phyloP scores from a whole-genome alignment of 1,140 invertebrate species.

The Drosophila biarmipes region DNA sequence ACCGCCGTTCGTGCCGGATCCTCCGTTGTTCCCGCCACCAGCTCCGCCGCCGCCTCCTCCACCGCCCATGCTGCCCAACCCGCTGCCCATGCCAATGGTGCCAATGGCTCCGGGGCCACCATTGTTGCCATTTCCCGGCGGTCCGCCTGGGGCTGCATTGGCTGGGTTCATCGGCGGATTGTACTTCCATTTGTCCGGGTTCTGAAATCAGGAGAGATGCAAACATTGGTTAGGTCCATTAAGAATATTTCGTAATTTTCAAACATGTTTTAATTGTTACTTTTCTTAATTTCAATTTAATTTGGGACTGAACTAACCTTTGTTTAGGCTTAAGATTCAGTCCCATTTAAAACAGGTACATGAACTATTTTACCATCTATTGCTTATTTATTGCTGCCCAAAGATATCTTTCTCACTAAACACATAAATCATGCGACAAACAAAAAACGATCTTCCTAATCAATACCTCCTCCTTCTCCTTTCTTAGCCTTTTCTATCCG shows the following conservation, averaged over 20 bases:
- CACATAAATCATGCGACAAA: background rate
- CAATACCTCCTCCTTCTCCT: background rate
- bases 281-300: too few species aligned
- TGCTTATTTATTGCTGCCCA: too few species aligned
- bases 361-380: too few species aligned
- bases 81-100: conserved; percentile 77
- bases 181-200: conserved; percentile 89
- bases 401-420: too few species aligned
- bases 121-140: conserved; percentile 67
- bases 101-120: conserved; percentile 76
- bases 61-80: conserved; percentile 61
- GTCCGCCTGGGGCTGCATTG: conserved; percentile 76
- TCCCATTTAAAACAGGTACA: too few species aligned
- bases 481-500: conserved; percentile 10
- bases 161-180: conserved; percentile 84
- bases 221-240: conserved; percentile 12
- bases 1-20: conserved; percentile 71
- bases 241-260: too few species aligned
- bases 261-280: too few species aligned
- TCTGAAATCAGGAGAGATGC: conserved; percentile 83
- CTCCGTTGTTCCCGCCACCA: conserved; percentile 52
- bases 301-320: too few species aligned
- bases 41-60: conserved; percentile 47
- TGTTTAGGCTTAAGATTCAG: too few species aligned
- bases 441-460: background rate